Evolutionary conservation across 2,113 vertebrate species (phyloP), one percentile per base, ranked within the genome.

Genomic region (rabbit (Oryctolagus cuniculus)): DNA sequence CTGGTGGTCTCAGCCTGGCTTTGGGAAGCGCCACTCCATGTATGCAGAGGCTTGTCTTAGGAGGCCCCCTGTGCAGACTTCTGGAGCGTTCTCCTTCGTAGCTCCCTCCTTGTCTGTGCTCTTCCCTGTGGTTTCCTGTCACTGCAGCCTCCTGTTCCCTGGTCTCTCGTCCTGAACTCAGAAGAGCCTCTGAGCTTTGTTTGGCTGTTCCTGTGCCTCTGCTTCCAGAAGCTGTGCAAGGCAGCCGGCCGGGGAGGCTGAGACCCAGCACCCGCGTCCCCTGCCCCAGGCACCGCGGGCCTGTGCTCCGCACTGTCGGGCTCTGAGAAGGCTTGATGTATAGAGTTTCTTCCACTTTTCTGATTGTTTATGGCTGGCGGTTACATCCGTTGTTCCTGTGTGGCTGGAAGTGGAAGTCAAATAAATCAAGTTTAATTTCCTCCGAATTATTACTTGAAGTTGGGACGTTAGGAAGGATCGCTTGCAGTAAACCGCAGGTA

Each of bases 351-450:
- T 7, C 19, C 13, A 25, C 12, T 55, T 75, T 80, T 84, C 64
- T 38, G 17, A 22, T 74, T 87, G 51, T 89, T 73, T 78, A 34
- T 53, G 16, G 21, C 31, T 63, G 2, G 21, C 64, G 19, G 15
- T 67, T 64, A 55, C 67, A 55, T 80, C 24, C 21, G 11, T 91
- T 94, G n/a, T 36, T 85, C 27, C 16, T 69, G 21, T 27, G 10
- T 74, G 31, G 27, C 31, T 63, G 53, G 36, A 70, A 88, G 64
- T 73, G 17, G 34, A 72, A 72, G 70, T 66, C 11, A 66, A 61
- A 44, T 74, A n/a, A 90, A 38, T 81, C 66, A 89, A 58, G 29
- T 92, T 80, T 86, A 34, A 36, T 92, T 89, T 82, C 7, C 61
- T 51, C 53, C 34, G 83, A 64, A 25, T 66, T 36, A 70, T 38